These are phyloP conservation scores for Ochotona princeps DNA, from an alignment of 2,113 vertebrate species.

Conservation along the genomic window DNA sequence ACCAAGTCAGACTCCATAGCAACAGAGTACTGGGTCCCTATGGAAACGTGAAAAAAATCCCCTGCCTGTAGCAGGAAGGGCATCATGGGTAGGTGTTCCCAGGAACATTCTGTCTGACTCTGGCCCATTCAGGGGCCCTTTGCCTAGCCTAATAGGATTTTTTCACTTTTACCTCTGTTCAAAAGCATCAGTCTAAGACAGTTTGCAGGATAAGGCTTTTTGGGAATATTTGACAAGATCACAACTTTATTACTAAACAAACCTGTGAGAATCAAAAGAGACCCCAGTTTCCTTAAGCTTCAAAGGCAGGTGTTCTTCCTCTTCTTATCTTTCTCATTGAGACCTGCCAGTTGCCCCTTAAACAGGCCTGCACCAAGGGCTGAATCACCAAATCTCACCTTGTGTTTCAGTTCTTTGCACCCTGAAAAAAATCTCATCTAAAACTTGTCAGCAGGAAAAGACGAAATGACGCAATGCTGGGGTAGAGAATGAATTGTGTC, in stretches of 20 bases:
- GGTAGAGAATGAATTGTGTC: not conserved
- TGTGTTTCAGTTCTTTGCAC: not conserved
- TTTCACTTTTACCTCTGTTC: slow-evolving; percentile 42
- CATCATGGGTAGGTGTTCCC: slow-evolving; percentile 21
- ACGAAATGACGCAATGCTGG: not conserved
- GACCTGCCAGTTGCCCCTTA: not conserved
- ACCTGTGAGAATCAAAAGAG: slow-evolving; percentile 16
- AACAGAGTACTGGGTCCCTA: slow-evolving; percentile 72
- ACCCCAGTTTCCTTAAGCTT: not conserved
- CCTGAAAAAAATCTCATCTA: slow-evolving; percentile 3
- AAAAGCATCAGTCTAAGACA: slow-evolving; percentile 28
- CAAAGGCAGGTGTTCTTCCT: not conserved
- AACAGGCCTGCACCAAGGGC: not conserved
- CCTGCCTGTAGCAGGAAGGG: slow-evolving; percentile 26
- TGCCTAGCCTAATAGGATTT: slow-evolving; percentile 32
- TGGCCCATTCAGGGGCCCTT: slow-evolving; percentile 5
- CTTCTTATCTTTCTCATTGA: not conserved
- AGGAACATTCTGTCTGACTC: not conserved
- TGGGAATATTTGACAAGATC: slow-evolving; percentile 44
- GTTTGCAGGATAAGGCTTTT: not conserved
- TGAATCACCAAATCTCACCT: not conserved
- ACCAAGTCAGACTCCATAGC: slow-evolving; percentile 64
- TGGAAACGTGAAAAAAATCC: slow-evolving; percentile 76
- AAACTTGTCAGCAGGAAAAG: not conserved
- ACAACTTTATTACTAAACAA: slow-evolving; percentile 58